Conservation (phyloP, 1,140 invertebrate genomes). For the Harpegnathos saltator region DNA sequence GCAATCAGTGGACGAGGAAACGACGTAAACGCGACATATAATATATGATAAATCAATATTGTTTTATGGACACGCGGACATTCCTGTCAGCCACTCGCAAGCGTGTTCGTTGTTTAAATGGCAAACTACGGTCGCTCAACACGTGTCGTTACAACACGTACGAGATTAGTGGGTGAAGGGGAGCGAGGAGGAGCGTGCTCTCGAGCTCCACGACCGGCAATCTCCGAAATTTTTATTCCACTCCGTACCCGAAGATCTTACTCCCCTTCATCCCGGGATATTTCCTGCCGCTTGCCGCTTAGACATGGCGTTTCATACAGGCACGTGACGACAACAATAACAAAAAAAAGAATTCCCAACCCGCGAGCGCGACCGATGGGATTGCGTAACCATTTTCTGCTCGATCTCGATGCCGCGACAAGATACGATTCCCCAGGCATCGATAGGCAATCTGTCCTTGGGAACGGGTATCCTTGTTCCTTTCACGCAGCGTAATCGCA, state of each 20-base stretch:
- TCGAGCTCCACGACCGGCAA: too few relatives aligned
- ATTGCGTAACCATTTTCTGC: conserved; percentile 26
- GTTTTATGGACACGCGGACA: background rate
- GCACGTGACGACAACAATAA: background rate
- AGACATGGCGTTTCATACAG: background rate
- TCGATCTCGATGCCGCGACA: background rate
- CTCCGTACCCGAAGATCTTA: too few relatives aligned
- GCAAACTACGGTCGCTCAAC: too few relatives aligned
- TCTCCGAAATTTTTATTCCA: too few relatives aligned
- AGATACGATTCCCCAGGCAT: conserved; percentile 20
- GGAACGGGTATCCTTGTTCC: conserved; percentile 56
- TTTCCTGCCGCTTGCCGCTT: too few relatives aligned
- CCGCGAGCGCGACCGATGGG: background rate
- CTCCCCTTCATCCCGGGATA: too few relatives aligned
- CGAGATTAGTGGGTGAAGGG: too few relatives aligned
- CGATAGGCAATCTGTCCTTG: conserved; percentile 55
- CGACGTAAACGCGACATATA: background rate
- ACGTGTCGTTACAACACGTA: too few relatives aligned
- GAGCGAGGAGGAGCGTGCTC: too few relatives aligned
- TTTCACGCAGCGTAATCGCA: conserved; percentile 66
- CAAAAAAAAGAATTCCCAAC: conserved; percentile 14
- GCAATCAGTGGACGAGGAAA: conserved; percentile 34
- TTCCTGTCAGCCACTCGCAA: too few relatives aligned
- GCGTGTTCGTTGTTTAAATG: too few relatives aligned
- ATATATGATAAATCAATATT: conserved; percentile 2